Percentiles rank a stretch among this genome's conserved stretches.
Conservation (phyloP, 2,888 invertebrate species). For the Tholera decimalis region DNA sequence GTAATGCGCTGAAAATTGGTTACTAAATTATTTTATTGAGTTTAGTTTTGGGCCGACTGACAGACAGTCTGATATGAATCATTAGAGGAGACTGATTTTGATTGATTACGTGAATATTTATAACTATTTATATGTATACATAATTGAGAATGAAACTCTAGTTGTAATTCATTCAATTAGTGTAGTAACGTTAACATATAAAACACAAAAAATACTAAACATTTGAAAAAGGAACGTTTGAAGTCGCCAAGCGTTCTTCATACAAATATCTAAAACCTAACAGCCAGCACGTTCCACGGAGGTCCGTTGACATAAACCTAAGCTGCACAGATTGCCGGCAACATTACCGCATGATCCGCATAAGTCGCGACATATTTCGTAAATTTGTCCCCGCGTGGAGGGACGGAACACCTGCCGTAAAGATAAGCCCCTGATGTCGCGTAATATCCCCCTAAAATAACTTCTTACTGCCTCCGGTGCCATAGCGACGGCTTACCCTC, state of each 20-base stretch:
- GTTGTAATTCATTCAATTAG: no score
- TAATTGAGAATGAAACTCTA: no score
- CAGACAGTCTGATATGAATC: not conserved
- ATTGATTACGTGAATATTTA: no score
- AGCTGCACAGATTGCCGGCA: conserved; percentile 65
- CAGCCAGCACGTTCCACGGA: conserved; percentile 34
- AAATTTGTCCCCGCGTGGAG: conserved; percentile 85
- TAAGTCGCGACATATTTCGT: conserved; percentile 89
- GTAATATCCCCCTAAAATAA: conserved; percentile 91
- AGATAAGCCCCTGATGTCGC: conserved; percentile 90
- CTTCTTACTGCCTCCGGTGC: conserved; percentile 90
- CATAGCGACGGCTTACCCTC: conserved; percentile 83
- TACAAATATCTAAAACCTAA: conserved; percentile 43
- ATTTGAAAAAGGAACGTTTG: not conserved
- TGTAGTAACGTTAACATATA: no score
- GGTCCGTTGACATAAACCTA: conserved; percentile 60
- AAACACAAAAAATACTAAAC: no score
- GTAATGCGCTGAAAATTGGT: conserved; percentile 55
- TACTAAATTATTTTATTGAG: conserved; percentile 26
- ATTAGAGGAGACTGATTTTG: no score
- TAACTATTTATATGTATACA: no score
- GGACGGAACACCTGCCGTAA: conserved; percentile 90
- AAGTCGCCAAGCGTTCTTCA: not conserved
- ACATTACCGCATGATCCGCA: conserved; percentile 83
- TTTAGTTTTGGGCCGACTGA: not conserved